Evolutionary conservation across 2,888 invertebrate genomes (phyloP), one percentile per base, ranked within the genome.

Genomic region (Rhimphoctona megacephalus): DNA sequence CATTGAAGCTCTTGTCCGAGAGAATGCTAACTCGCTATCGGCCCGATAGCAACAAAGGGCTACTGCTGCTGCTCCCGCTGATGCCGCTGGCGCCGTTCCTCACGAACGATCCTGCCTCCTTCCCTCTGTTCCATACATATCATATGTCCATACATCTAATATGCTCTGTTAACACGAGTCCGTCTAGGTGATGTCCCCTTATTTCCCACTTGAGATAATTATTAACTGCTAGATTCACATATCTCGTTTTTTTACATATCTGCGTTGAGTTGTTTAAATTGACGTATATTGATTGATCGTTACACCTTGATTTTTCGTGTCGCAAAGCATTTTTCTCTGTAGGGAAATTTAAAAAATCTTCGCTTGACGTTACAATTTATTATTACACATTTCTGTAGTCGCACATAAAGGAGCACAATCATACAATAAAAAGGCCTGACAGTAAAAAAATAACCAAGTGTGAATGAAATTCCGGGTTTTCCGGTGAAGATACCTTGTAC

Each of bases 21-120:
- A 90, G 91, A 92, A 91, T 92, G 92, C 92, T 92, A 93, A 93
- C 93, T 93, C 93, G 92, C 92, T 93, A 93, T 93, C 92, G 92
- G 91, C 85, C 91, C 90, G 92, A 93, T 93, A 92, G 90, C 90
- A 90, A 93, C 92, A 90, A 78, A 79, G 81, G 74, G 4, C 33
- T 52, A 78, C 81, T 72, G 7, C 81, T 72, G 11, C 77, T 77
- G 46, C 72, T 36, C 14, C 9, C 14, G 52, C 39, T 64, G 61
- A 22, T 84, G 57, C 67, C 49, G 33, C 36, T 67, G 46, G 33
- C 69, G 67, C 76, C 64, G 61, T 70, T 64, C 74, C 64, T 72
- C 79, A 73, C 67, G 67, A 43, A 73, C 52, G 74, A 73, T 25
- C 54, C 74, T 69, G 6, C 33, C 70, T 39, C 54, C 17, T 33